Evolutionary conservation across 1,140 invertebrate genomes (phyloP).

Genomic region (Belonocnema kinseyi): DNA sequence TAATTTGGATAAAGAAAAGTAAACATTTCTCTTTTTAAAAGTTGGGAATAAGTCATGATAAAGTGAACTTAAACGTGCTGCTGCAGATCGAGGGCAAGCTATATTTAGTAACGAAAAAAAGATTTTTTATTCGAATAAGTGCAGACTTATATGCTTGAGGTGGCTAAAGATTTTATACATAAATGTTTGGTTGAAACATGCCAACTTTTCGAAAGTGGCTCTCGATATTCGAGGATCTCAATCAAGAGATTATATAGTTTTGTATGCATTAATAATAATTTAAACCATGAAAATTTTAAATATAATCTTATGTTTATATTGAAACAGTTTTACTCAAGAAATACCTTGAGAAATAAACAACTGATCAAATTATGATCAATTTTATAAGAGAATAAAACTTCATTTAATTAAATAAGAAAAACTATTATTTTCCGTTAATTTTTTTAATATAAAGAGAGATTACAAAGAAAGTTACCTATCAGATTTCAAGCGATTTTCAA

Average conservation of each 20-base stretch:
- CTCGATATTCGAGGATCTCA: background rate
- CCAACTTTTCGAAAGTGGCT: background rate
- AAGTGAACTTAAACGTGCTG: background rate
- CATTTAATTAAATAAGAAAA: no score
- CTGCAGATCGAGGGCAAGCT: background rate
- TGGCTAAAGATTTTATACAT: background rate
- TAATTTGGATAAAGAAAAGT: background rate
- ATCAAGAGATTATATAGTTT: background rate
- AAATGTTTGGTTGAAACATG: background rate
- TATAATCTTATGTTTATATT: no score
- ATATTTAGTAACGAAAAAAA: slow-evolving; percentile 21
- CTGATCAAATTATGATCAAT: no score
- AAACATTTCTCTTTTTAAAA: background rate
- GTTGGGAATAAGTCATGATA: slow-evolving; percentile 6
- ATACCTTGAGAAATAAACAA: no score
- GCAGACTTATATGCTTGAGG: background rate
- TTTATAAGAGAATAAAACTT: no score
- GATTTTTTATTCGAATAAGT: slow-evolving; percentile 6
- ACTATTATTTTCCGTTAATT: no score
- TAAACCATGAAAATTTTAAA: no score
- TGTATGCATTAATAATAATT: no score
- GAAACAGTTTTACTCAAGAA: no score
- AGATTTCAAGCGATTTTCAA: no score
- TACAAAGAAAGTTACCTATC: no score
- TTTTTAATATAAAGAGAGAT: no score